phyloP scores from a whole-genome alignment of 1,140 invertebrate genomes.

The Rhynchophorus ferrugineus region DNA sequence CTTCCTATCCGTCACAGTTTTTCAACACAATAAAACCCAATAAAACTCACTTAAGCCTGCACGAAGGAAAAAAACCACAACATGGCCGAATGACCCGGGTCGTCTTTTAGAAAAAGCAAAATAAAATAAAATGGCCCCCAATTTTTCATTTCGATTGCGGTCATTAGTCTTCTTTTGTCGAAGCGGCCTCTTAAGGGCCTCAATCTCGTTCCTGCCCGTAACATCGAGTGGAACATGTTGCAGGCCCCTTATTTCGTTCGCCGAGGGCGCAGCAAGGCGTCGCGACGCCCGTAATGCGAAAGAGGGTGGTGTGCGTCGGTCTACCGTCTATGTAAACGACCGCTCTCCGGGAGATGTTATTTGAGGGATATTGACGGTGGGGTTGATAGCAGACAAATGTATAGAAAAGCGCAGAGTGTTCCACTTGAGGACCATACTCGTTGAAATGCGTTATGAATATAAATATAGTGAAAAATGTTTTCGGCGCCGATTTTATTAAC shows the following conservation, averaged over 20 bases:
- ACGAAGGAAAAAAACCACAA: constrained; percentile 4
- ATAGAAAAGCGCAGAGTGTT: too few species aligned
- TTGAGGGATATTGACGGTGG: too few species aligned
- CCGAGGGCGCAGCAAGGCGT: neutral
- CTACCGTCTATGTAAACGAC: too few species aligned
- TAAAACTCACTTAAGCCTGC: constrained; percentile 15
- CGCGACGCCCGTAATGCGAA: neutral
- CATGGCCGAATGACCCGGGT: neutral
- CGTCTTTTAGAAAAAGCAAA: constrained; percentile 18
- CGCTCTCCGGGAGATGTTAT: too few species aligned
- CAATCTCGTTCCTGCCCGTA: constrained; percentile 3
- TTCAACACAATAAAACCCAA: constrained; percentile 18
- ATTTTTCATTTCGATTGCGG: constrained; percentile 21
- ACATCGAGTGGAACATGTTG: neutral
- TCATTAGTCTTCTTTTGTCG: constrained; percentile 21
- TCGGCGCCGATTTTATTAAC: too few species aligned
- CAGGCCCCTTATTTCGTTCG: neutral
- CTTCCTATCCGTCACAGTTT: constrained; percentile 12
- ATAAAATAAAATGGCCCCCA: constrained; percentile 18
- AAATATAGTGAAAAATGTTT: too few species aligned
- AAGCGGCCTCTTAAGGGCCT: constrained; percentile 9
- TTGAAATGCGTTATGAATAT: too few species aligned
- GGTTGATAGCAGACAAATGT: too few species aligned
- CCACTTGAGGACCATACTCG: too few species aligned
- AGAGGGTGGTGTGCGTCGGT: too few species aligned